A percentile compares a stretch with the other conserved stretches of the same genome.
phyloP scores from a whole-genome alignment of 2,888 invertebrate genomes.

The Xestobium rufovillosum region DNA sequence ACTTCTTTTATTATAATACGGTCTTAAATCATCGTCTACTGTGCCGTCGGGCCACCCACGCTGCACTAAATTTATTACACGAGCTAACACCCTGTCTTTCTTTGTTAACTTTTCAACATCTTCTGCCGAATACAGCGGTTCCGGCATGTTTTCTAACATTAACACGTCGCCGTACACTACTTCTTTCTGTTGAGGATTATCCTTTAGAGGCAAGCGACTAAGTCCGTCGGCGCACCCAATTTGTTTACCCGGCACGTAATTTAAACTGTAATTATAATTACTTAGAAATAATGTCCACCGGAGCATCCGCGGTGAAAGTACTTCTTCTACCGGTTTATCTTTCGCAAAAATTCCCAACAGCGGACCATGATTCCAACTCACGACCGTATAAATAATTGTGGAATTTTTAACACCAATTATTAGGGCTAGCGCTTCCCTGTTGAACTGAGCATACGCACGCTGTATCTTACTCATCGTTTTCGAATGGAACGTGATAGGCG shows the following conservation, averaged over 20 bases:
- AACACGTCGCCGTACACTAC: conserved; percentile 3
- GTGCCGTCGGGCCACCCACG: conserved; percentile 8
- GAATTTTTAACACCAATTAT: conserved; percentile 17
- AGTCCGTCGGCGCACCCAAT: conserved; percentile 10
- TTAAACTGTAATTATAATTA: conserved; percentile 9
- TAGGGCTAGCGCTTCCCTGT: conserved; percentile 5
- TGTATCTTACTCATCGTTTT: conserved; percentile 4
- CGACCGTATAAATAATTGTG: conserved; percentile 21
- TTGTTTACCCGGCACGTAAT: conserved; percentile 7
- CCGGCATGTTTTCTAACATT: conserved; percentile 12
- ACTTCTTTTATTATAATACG: conserved; percentile 1
- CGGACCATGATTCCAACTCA: conserved; percentile 8
- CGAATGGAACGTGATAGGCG: conserved; percentile 4
- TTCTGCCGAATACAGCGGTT: conserved; percentile 4
- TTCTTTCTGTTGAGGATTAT: no score
- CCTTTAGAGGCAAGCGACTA: conserved; percentile 10
- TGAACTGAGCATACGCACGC: not conserved
- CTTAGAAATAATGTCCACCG: conserved; percentile 9
- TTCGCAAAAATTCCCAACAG: conserved; percentile 10
- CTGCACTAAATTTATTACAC: conserved; percentile 5
- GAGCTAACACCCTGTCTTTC: conserved; percentile 7
- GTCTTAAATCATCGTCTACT: conserved; percentile 1
- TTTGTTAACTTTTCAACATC: conserved; percentile 5
- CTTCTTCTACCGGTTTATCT: conserved; percentile 4
- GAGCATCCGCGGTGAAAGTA: conserved; percentile 10